These are phyloP conservation scores for Echinarachnius parma DNA, from an alignment of 53 echinoderm and acorn worm genomes.

Conservation along the genomic window DNA sequence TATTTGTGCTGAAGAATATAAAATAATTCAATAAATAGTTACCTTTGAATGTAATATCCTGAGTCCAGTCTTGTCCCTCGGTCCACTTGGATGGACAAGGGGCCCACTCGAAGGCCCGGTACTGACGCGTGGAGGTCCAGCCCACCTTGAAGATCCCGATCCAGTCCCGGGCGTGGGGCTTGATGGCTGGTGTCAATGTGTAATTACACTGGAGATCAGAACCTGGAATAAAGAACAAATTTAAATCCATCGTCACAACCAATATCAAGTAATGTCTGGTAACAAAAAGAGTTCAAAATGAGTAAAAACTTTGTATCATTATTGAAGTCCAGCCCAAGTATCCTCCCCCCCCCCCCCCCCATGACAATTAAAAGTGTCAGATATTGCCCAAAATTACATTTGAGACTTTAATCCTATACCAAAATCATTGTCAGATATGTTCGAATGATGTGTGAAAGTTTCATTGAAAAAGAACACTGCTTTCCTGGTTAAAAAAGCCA, in stretches of 20 bases:
- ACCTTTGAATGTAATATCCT: conserved; percentile 73
- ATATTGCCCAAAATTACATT: too few species aligned
- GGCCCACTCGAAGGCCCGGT: conserved; percentile 90
- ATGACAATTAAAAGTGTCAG: too few species aligned
- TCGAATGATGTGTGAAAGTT: too few species aligned
- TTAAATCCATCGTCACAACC: background rate
- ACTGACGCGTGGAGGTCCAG: conserved; percentile 87
- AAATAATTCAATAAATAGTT: too few species aligned
- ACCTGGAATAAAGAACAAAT: conserved; percentile 52
- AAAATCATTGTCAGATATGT: too few species aligned
- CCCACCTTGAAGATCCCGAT: conserved; percentile 93
- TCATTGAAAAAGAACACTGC: too few species aligned
- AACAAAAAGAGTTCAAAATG: background rate
- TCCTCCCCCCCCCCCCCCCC: too few species aligned
- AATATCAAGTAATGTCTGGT: background rate
- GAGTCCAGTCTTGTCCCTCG: conserved; percentile 54
- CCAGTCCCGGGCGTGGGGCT: conserved; percentile 77
- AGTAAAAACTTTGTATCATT: too few species aligned
- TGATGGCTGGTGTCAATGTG: conserved; percentile 73
- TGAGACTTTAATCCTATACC: too few species aligned
- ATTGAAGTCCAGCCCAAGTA: too few species aligned
- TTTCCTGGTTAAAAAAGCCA: too few species aligned
- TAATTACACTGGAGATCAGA: conserved; percentile 72
- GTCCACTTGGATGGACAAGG: conserved; percentile 65
- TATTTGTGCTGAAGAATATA: too few species aligned